Evolutionary conservation across 2,113 vertebrate genomes (phyloP).

Genomic region (Paralichthys olivaceus): DNA sequence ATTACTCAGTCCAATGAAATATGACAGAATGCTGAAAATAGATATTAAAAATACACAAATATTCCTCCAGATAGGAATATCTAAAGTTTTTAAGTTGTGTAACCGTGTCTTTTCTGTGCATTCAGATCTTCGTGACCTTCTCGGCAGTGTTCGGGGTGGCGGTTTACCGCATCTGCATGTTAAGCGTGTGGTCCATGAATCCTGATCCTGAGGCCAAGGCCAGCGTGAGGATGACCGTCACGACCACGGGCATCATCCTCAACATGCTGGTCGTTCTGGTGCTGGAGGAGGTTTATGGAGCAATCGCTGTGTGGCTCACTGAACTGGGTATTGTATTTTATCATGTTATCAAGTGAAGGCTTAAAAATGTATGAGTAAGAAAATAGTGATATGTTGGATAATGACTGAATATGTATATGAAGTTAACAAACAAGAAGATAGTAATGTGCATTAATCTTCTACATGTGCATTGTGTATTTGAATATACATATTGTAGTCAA

Average conservation of each 20-base stretch:
- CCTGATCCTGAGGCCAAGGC: slow-evolving; percentile 87
- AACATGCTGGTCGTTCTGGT: slow-evolving; percentile 96
- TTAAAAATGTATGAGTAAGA: neutral
- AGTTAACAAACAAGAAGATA: no score
- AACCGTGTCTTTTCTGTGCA: slow-evolving; percentile 1
- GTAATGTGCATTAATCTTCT: no score
- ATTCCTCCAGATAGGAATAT: no score
- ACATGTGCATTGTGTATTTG: no score
- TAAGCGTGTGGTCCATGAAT: slow-evolving; percentile 92
- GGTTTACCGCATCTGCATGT: slow-evolving; percentile 91
- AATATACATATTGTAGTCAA: no score
- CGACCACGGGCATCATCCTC: slow-evolving; percentile 94
- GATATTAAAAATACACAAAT: neutral
- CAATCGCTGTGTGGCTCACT: slow-evolving; percentile 94
- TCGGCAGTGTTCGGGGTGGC: slow-evolving; percentile 94
- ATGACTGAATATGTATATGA: no score
- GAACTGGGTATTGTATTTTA: slow-evolving; percentile 88
- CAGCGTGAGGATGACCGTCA: slow-evolving; percentile 92
- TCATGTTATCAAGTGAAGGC: neutral
- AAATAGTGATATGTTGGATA: neutral
- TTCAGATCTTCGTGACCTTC: slow-evolving; percentile 90
- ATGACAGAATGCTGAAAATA: no score
- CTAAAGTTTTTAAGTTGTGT: neutral
- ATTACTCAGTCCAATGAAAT: no score
- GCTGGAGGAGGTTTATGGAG: slow-evolving; percentile 95